Evolutionary conservation across 2,113 vertebrate species (phyloP).

Genomic region (Istiophorus platypterus): DNA sequence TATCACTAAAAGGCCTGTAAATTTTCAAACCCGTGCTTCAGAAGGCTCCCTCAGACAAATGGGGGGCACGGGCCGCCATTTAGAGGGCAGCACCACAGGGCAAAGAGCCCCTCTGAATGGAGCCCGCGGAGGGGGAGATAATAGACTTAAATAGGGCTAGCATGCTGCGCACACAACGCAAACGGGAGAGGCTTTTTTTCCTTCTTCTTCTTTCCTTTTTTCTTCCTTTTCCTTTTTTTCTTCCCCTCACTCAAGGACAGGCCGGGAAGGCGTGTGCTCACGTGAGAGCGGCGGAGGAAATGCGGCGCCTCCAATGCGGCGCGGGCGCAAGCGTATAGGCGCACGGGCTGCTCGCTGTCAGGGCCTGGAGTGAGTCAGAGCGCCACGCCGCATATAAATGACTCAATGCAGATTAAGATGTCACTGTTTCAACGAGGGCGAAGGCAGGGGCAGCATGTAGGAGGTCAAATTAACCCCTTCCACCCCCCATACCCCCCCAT

Average conservation of each 20-base stretch:
- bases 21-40: constrained; percentile 14
- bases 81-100: constrained; percentile 55
- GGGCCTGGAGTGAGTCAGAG: constrained; percentile 66
- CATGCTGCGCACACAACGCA: constrained; percentile 47
- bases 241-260: constrained; percentile 36
- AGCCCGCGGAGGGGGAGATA: constrained; percentile 50
- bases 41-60: constrained; percentile 61
- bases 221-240: too few species aligned
- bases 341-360: constrained; percentile 51
- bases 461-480: constrained; percentile 68
- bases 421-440: constrained; percentile 64
- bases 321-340: constrained; percentile 43
- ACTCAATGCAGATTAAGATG: constrained; percentile 74
- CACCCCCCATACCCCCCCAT: too few species aligned
- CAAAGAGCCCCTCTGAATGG: constrained; percentile 47
- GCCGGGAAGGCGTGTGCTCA: constrained; percentile 10
- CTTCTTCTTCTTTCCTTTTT: too few species aligned
- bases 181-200: too few species aligned
- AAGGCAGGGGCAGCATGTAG: constrained; percentile 51
- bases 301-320: constrained; percentile 20
- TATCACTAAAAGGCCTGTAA: constrained; percentile 34
- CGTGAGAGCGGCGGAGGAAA: constrained; percentile 13
- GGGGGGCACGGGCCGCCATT: constrained; percentile 52
- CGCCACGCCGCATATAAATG: constrained; percentile 68
- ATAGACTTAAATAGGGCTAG: constrained; percentile 59